Conservation (phyloP, 2,797 vertebrate genomes). For the Anguilla marmorata region DNA sequence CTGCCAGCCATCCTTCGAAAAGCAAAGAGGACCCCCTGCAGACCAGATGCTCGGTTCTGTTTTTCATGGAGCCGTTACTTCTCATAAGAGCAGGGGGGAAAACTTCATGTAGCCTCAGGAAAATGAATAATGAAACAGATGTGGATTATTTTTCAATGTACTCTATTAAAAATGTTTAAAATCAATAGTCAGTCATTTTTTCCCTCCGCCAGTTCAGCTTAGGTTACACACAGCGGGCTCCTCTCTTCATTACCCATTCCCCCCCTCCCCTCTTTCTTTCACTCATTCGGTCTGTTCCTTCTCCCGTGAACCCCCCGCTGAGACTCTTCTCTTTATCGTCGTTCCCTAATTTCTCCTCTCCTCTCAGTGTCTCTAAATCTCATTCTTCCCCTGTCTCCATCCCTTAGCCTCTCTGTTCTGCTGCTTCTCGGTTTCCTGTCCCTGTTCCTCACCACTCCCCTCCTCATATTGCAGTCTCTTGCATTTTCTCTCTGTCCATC, state of each 20-base stretch:
- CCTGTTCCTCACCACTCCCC: neutral
- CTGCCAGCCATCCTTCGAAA: neutral
- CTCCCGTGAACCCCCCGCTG: neutral
- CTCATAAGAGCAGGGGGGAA: neutral
- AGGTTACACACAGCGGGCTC: constrained; percentile 18
- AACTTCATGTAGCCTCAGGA: neutral
- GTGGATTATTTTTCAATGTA: constrained; percentile 26
- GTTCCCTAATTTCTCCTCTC: neutral
- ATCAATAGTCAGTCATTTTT: constrained; percentile 34
- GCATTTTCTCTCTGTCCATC: neutral
- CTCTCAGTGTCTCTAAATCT: neutral
- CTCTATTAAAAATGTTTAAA: constrained; percentile 37
- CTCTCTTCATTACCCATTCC: neutral
- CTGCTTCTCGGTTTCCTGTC: neutral
- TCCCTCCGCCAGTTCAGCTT: constrained; percentile 9
- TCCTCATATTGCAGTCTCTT: neutral
- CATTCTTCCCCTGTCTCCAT: neutral
- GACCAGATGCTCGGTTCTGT: neutral
- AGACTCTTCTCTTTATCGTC: neutral
- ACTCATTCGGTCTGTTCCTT: neutral
- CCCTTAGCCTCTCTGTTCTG: neutral
- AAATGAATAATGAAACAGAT: constrained; percentile 33
- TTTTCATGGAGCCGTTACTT: neutral
- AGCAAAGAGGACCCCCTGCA: neutral
- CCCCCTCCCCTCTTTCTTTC: neutral